A percentile compares a stretch with the other conserved stretches of the same genome.
Conservation (phyloP, 2,888 invertebrate genomes). For the Tachina fera region DNA sequence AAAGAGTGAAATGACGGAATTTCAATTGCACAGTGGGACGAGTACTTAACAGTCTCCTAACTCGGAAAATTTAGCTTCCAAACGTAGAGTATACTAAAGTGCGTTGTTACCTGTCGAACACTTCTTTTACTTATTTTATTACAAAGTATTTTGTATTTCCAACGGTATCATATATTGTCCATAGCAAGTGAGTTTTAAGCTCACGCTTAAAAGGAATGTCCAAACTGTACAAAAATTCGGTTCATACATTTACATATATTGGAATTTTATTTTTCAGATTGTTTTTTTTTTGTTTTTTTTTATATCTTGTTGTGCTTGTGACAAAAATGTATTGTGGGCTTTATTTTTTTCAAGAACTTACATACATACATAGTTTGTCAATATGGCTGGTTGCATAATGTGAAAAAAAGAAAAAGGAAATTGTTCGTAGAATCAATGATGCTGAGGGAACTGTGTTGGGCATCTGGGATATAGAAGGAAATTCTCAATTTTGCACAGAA, state of each 20-base stretch:
- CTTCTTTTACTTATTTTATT: not conserved
- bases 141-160: not conserved
- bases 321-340: slow-evolving; percentile 27
- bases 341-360: slow-evolving; percentile 24
- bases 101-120: not conserved
- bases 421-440: not conserved
- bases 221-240: slow-evolving; percentile 8
- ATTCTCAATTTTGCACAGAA: slow-evolving; percentile 8
- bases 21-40: too few relatives aligned
- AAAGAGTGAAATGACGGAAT: too few relatives aligned
- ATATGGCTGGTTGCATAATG: slow-evolving; percentile 21
- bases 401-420: not conserved
- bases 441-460: too few relatives aligned
- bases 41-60: too few relatives aligned
- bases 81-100: not conserved
- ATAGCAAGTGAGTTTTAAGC: slow-evolving; percentile 16
- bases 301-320: not conserved
- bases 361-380: slow-evolving; percentile 27
- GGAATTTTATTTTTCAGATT: slow-evolving; percentile 32
- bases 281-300: slow-evolving; percentile 17
- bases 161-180: slow-evolving; percentile 1
- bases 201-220: slow-evolving; percentile 10
- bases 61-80: not conserved
- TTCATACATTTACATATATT: slow-evolving; percentile 29
- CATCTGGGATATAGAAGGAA: slow-evolving; percentile 4